Evolutionary conservation across 2,797 vertebrate genomes (phyloP).

Genomic region (Sebastes oblongus): DNA sequence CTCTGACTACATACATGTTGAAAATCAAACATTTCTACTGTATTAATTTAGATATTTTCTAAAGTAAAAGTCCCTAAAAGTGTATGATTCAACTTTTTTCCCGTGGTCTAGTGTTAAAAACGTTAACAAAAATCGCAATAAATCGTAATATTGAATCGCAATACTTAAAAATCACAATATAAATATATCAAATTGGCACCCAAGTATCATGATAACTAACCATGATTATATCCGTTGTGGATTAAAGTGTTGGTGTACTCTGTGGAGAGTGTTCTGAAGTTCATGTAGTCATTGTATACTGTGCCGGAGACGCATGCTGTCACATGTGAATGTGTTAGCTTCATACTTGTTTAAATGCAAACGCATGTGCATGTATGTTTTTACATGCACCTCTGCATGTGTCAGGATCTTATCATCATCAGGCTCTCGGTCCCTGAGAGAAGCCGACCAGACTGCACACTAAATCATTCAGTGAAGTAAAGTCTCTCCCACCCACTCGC

Average conservation of each 20-base stretch:
- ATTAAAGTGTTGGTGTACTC: background rate
- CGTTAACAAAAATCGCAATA: no score
- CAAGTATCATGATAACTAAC: background rate
- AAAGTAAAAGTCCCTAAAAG: no score
- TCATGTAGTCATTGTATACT: background rate
- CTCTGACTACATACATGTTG: no score
- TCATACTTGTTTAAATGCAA: background rate
- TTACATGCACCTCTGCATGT: background rate
- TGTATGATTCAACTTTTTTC: no score
- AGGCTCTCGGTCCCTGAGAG: no score
- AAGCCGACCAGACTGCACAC: background rate
- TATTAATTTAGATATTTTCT: no score
- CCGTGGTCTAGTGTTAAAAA: no score
- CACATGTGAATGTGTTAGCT: background rate
- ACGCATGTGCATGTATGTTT: background rate
- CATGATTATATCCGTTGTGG: background rate
- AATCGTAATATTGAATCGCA: no score
- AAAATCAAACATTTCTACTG: no score
- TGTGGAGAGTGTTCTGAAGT: background rate
- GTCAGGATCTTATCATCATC: background rate
- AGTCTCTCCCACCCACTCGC: conserved; percentile 38
- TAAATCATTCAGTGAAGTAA: conserved; percentile 26
- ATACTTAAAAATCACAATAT: no score
- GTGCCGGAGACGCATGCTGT: background rate
- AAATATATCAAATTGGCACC: no score